Evolutionary conservation across 2,113 vertebrate species (phyloP), one percentile per base, ranked within the genome.

Genomic region (Heptranchias perlo): DNA sequence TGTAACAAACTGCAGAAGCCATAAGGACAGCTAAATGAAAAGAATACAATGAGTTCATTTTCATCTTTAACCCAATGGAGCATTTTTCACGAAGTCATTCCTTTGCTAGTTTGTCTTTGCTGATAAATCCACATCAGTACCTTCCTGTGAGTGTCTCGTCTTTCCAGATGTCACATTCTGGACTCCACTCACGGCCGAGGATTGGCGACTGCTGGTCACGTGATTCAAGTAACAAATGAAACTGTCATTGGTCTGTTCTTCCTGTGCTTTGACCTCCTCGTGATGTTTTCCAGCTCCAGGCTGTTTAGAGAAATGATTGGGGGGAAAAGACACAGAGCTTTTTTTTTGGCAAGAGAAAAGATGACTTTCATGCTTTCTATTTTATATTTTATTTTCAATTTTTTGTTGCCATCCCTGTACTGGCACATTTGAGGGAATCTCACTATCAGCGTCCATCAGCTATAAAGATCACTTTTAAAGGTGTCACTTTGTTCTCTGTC

Each of bases 281-380:
- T 97, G 97, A 97, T 97, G 96, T 97, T 97, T 97, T 97, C 97
- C 97, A 97, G 96, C 96, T 97, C 97, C 96, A 96, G 96, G 96
- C 96, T 97, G 96, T 97, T 97, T 97, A 96, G 95, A 97, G 97
- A 97, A 96, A 49, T 97, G 96, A 96, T 96, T 97, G 96, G 96
- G 96, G 97, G 64, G 65, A 1, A 25, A 10, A 96, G 96, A 96
- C 96, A 97, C 96, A 96, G 97, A 96, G 96, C 96, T 96, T 96
- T 97, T 96, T 96, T 35, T 76, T 25, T n/a, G n/a, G 69, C 35
- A 31, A 35, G 69, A 31, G 69, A 35, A 76, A 76, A 8, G 58
- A 58, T 58, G 64, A 49, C 65, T 73, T 73, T 73, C n/a, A 52
- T 94, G 65, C 44, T 69, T 69, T 49, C 73, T 14, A n/a, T 28